Percentiles rank a stretch among this genome's conserved stretches.
These are phyloP conservation scores for Hemitrygon akajei DNA, from an alignment of 2,797 vertebrate genomes.

Conservation along the genomic window DNA sequence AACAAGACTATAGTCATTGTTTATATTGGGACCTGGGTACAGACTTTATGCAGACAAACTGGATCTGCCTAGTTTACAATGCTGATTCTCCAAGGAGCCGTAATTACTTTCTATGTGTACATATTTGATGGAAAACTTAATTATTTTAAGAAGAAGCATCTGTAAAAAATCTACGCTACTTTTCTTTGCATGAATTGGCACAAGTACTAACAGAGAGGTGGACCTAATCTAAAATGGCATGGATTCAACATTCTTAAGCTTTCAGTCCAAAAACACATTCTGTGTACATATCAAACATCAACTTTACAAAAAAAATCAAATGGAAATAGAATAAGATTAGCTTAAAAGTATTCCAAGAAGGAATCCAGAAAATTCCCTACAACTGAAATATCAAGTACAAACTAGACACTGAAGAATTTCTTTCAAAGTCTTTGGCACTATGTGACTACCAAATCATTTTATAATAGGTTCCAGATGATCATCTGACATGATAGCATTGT, in stretches of 20 bases:
- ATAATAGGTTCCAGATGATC: no score
- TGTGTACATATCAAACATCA: background rate
- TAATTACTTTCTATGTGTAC: background rate
- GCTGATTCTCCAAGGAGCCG: background rate
- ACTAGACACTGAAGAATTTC: background rate
- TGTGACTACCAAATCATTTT: no score
- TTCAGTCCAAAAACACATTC: background rate
- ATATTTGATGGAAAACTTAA: background rate
- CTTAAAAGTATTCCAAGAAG: background rate
- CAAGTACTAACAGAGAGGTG: background rate
- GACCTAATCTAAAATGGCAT: background rate
- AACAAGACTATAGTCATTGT: background rate
- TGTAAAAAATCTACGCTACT: background rate
- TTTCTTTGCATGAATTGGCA: background rate
- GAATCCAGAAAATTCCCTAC: background rate
- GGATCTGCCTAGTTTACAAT: background rate
- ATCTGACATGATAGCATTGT: no score
- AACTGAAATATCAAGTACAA: background rate
- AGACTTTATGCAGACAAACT: background rate
- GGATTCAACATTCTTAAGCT: background rate
- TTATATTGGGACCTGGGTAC: background rate
- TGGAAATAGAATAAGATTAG: background rate
- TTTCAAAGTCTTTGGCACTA: background rate
- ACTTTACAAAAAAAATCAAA: background rate
- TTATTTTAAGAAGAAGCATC: background rate